phyloP scores from a whole-genome alignment of 1,140 invertebrate species.

The Papilio dardanus region DNA sequence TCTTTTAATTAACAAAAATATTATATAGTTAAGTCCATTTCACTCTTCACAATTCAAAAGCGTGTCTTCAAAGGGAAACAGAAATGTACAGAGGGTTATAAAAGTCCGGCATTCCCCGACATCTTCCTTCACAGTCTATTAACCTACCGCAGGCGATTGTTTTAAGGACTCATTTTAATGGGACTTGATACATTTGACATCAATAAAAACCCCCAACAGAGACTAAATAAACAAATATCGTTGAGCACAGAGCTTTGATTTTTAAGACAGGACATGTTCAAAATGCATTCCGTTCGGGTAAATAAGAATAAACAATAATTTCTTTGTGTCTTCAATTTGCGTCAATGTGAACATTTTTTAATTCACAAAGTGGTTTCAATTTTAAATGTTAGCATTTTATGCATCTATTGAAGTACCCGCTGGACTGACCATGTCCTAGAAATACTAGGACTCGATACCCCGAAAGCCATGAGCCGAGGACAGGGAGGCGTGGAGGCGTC shows the following conservation, averaged over 20 bases:
- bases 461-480: too few species aligned
- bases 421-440: too few species aligned
- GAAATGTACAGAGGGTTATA: constrained; percentile 45
- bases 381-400: background rate
- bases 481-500: too few species aligned
- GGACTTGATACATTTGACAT: constrained; percentile 58
- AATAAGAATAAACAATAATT: too few species aligned
- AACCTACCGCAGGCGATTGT: constrained; percentile 61
- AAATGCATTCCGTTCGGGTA: too few species aligned
- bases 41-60: constrained; percentile 34
- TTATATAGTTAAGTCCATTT: constrained; percentile 26
- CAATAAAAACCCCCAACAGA: constrained; percentile 55
- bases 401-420: background rate
- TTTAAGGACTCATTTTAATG: constrained; percentile 58
- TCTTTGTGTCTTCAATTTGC: background rate
- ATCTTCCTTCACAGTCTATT: constrained; percentile 50
- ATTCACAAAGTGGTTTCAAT: background rate
- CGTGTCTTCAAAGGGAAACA: constrained; percentile 32
- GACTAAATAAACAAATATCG: constrained; percentile 55
- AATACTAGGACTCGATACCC: too few species aligned
- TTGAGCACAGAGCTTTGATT: constrained; percentile 32
- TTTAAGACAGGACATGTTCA: background rate
- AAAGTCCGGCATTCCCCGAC: constrained; percentile 54
- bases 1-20: background rate
- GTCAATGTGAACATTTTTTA: background rate